phyloP scores from a whole-genome alignment of 2,113 vertebrate genomes.

The Lophius piscatorius region DNA sequence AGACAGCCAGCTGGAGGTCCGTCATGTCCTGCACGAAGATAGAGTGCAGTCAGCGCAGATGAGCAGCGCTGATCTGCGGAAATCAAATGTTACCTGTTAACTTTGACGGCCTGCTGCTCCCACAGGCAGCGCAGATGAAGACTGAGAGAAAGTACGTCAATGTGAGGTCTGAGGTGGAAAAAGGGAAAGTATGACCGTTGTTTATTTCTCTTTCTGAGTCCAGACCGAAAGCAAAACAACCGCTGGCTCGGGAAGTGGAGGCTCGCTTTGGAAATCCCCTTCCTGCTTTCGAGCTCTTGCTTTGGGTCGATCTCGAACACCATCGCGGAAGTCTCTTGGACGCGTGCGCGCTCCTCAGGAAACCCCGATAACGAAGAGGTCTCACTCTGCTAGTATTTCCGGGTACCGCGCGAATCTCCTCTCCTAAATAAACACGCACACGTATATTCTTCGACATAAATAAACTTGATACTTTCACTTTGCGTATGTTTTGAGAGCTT shows the following conservation, averaged over 20 bases:
- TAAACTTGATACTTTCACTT: no score
- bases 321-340: slow-evolving; percentile 41
- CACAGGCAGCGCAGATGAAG: not conserved
- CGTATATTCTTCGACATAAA: no score
- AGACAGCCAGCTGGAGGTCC: slow-evolving; percentile 12
- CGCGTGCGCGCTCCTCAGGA: slow-evolving; percentile 31
- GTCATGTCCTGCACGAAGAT: slow-evolving; percentile 49
- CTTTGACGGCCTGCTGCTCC: slow-evolving; percentile 41
- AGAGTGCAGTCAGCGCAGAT: not conserved
- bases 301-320: slow-evolving; percentile 22
- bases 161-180: slow-evolving; percentile 49
- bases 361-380: not conserved
- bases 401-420: no score
- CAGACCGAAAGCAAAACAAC: slow-evolving; percentile 99
- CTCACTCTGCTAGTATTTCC: slow-evolving; percentile 32
- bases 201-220: slow-evolving; percentile 79
- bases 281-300: slow-evolving; percentile 53
- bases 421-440: no score
- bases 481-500: no score
- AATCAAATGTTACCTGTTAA: slow-evolving; percentile 63
- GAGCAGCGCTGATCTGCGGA: slow-evolving; percentile 56
- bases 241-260: slow-evolving; percentile 76
- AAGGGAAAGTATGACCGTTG: slow-evolving; percentile 77
- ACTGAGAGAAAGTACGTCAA: not conserved
- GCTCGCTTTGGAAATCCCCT: slow-evolving; percentile 87